Conservation (phyloP, 2,888 invertebrate genomes). For the Liopterus haemorrhoidalis region DNA sequence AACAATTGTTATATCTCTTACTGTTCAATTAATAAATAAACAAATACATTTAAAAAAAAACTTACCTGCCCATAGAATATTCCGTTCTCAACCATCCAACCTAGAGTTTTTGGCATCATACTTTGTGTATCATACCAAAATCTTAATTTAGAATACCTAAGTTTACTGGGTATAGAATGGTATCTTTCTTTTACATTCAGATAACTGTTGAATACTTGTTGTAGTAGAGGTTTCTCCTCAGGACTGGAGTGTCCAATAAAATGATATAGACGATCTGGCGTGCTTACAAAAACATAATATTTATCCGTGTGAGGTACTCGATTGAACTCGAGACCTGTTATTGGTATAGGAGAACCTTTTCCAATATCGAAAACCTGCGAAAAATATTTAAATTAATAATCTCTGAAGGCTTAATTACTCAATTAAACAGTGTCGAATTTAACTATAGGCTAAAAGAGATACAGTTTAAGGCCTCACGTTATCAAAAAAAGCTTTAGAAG, state of each 20-base stretch:
- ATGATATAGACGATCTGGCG: conserved; percentile 78
- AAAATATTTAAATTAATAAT: conserved; percentile 23
- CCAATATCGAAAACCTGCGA: conserved; percentile 82
- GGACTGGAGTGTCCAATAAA: conserved; percentile 71
- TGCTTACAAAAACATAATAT: conserved; percentile 79
- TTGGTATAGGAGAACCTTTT: conserved; percentile 67
- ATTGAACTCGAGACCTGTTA: conserved; percentile 84
- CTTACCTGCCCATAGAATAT: conserved; percentile 72
- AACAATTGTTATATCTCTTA: too few species aligned
- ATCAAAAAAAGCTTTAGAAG: too few species aligned
- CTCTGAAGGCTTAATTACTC: too few species aligned
- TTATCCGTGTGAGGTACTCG: conserved; percentile 63
- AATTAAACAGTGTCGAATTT: too few species aligned
- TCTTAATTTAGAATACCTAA: conserved; percentile 72
- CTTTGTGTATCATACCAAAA: conserved; percentile 65
- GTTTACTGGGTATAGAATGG: conserved; percentile 64
- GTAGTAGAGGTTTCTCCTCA: conserved; percentile 74
- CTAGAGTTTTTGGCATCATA: conserved; percentile 70
- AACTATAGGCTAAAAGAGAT: too few species aligned
- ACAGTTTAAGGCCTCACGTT: too few species aligned
- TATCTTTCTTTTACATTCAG: conserved; percentile 66
- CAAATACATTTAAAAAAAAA: conserved; percentile 10
- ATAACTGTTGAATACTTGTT: conserved; percentile 73
- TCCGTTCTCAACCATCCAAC: conserved; percentile 82
- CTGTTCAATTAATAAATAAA: too few species aligned